phyloP scores from a whole-genome alignment of 2,888 invertebrate genomes.

The Athrips mouffetella region DNA sequence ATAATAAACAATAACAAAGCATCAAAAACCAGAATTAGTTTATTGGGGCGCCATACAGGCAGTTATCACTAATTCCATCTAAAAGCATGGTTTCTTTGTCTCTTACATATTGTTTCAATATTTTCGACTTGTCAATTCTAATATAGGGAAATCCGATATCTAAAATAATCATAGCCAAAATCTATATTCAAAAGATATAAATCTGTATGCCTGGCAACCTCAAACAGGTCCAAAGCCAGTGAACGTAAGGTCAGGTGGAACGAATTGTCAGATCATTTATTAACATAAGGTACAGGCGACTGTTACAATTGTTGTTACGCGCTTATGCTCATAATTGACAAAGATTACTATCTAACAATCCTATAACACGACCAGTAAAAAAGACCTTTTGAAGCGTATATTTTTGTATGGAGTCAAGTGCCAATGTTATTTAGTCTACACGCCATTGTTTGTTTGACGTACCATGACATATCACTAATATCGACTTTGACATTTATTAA shows the following conservation, averaged over 20 bases:
- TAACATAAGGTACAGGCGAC: conserved; percentile 36
- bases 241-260: conserved; percentile 58
- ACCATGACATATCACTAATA: conserved; percentile 10
- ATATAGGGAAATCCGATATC: background rate
- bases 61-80: no score
- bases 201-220: background rate
- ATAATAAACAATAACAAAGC: no score
- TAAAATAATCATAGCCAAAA: background rate
- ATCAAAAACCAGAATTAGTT: no score
- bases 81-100: no score
- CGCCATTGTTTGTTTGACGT: background rate
- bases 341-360: conserved; percentile 38
- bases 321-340: conserved; percentile 51
- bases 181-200: background rate
- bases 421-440: no score
- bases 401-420: no score
- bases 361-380: no score
- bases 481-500: conserved; percentile 49
- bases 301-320: conserved; percentile 45
- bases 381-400: no score
- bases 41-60: no score
- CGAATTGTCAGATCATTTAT: conserved; percentile 50
- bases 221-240: background rate
- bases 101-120: no score
- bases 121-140: no score